These are phyloP conservation scores for Gymnodraco acuticeps DNA, from an alignment of 2,797 vertebrate genomes.

Conservation along the genomic window DNA sequence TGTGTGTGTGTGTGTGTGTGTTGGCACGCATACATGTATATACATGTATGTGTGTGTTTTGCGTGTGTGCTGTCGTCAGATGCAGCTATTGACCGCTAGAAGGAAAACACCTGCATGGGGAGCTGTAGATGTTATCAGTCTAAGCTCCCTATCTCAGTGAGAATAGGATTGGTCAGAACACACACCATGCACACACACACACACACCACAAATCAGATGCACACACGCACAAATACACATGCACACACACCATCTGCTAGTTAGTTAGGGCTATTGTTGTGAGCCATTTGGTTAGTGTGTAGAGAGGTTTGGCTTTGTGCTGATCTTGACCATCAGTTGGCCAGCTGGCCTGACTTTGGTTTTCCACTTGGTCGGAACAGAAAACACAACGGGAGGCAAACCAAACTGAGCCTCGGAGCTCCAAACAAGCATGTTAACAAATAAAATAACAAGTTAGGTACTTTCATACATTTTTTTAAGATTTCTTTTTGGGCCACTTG, in stretches of 20 bases:
- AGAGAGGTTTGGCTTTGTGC: constrained; percentile 81
- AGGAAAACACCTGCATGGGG: constrained; percentile 86
- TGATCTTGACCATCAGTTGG: constrained; percentile 82
- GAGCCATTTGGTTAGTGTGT: constrained; percentile 76
- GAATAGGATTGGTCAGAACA: constrained; percentile 74
- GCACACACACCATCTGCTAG: constrained; percentile 80
- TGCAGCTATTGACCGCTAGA: constrained; percentile 80
- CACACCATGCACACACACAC: constrained; percentile 44
- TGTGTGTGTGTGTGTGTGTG: constrained; percentile 35
- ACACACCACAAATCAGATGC: constrained; percentile 18
- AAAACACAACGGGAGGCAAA: constrained; percentile 48
- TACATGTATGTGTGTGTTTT: constrained; percentile 34
- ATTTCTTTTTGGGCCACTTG: too few relatives aligned
- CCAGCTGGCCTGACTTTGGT: constrained; percentile 80
- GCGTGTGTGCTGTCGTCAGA: constrained; percentile 63
- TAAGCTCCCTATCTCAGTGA: constrained; percentile 82
- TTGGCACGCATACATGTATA: constrained; percentile 48
- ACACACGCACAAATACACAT: constrained; percentile 13
- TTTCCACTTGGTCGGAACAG: constrained; percentile 71
- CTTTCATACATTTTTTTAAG: neutral
- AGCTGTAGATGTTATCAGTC: constrained; percentile 85
- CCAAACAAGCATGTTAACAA: constrained; percentile 43
- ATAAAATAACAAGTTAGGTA: constrained; percentile 32
- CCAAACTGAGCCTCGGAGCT: constrained; percentile 22
- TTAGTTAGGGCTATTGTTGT: constrained; percentile 83